phyloP scores from a whole-genome alignment of 2,113 vertebrate genomes.

The Callaeas wilsoni region DNA sequence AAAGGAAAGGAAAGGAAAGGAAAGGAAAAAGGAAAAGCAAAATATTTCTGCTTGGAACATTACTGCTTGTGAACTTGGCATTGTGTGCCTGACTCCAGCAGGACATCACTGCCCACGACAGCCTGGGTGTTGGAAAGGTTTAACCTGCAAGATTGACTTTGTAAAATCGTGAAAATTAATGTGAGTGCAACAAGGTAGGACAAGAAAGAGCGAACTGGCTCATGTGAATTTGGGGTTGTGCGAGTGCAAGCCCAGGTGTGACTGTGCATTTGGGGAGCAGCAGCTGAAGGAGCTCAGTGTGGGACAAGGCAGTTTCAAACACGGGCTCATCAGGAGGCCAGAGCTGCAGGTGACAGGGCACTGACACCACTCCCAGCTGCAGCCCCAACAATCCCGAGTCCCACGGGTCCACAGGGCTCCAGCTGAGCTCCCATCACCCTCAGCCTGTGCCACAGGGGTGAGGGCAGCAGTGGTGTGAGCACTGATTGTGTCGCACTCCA shows the following conservation, averaged over 20 bases:
- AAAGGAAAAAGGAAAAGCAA: not conserved
- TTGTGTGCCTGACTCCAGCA: not conserved
- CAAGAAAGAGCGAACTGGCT: not conserved
- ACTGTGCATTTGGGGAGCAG: not conserved
- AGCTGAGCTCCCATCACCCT: not conserved
- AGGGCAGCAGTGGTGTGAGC: not conserved
- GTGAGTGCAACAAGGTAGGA: not conserved
- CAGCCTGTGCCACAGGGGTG: not conserved
- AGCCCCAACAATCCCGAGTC: not conserved
- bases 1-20: no score
- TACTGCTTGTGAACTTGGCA: no score
- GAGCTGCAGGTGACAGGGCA: not conserved
- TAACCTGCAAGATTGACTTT: not conserved
- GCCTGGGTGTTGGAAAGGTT: not conserved
- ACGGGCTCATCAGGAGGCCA: not conserved
- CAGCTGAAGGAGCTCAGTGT: not conserved
- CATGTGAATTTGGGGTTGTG: not conserved
- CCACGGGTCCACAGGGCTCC: not conserved
- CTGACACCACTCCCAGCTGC: not conserved
- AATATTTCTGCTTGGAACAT: not conserved
- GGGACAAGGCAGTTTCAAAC: not conserved
- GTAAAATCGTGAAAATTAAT: not conserved
- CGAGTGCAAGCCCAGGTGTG: not conserved
- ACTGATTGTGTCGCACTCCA: not conserved
- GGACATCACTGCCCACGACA: not conserved